Evolutionary conservation across 2,888 invertebrate species (phyloP).

Genomic region (Dyspetes luteomarginatus): DNA sequence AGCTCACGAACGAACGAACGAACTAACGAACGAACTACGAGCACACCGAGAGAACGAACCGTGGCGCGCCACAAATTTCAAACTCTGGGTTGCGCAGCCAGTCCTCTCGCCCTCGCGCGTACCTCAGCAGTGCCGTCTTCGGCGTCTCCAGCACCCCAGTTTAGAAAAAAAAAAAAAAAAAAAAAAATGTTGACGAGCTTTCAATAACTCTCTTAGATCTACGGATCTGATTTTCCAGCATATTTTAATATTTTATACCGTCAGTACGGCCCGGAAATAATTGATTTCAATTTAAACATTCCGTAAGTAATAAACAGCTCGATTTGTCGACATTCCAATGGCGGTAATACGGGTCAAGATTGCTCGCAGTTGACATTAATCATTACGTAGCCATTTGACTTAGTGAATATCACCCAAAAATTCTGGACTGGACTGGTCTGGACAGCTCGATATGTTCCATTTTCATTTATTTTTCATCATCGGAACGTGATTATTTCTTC

Average conservation of each 20-base stretch:
- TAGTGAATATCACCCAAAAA: too few species aligned
- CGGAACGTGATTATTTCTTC: conserved; percentile 12
- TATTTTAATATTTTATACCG: not conserved
- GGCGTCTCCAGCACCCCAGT: conserved; percentile 38
- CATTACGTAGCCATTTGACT: too few species aligned
- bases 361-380: too few species aligned
- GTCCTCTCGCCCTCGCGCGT: conserved; percentile 64
- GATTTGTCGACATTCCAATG: too few species aligned
- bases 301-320: too few species aligned
- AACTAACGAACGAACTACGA: conserved; percentile 67
- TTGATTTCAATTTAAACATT: not conserved
- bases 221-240: not conserved
- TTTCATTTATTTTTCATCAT: not conserved
- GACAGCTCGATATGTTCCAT: not conserved
- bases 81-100: conserved; percentile 75
- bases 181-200: not conserved
- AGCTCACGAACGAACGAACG: conserved; percentile 66
- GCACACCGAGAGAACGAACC: conserved; percentile 66
- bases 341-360: too few species aligned
- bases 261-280: not conserved
- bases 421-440: not conserved
- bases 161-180: not conserved
- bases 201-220: not conserved
- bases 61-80: conserved; percentile 79
- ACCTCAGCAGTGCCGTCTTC: conserved; percentile 59